A percentile compares a stretch with the other conserved stretches of the same genome.
Conservation (phyloP, 1,140 invertebrate species). For the Drosophila sproati region DNA sequence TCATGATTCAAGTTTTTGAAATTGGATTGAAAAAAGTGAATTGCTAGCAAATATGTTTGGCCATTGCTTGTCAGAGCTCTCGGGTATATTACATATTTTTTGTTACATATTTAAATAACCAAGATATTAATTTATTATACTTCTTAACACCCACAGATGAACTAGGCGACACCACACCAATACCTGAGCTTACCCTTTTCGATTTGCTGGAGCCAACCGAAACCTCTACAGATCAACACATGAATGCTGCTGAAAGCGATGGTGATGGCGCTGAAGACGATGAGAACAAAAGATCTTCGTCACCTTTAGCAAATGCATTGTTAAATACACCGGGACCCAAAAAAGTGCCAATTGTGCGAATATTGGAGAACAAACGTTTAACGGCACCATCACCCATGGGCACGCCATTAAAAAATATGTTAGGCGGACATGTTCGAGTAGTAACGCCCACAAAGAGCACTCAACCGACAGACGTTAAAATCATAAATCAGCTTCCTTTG, state of each 20-base stretch:
- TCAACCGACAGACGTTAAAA: slow-evolving; percentile 54
- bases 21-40: slow-evolving; percentile 62
- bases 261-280: slow-evolving; percentile 15
- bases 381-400: slow-evolving; percentile 20
- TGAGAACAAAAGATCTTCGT: neutral
- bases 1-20: slow-evolving; percentile 62
- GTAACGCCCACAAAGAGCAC: slow-evolving; percentile 29
- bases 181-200: slow-evolving; percentile 73
- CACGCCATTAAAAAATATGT: slow-evolving; percentile 50
- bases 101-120: neutral
- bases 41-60: slow-evolving; percentile 47
- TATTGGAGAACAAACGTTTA: slow-evolving; percentile 62
- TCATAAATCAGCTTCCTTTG: slow-evolving; percentile 56
- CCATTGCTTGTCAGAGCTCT: slow-evolving; percentile 22
- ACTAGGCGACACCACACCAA: slow-evolving; percentile 62
- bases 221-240: slow-evolving; percentile 52
- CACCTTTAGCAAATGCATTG: slow-evolving; percentile 47
- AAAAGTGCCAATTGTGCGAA: slow-evolving; percentile 47
- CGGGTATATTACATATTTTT: slow-evolving; percentile 36
- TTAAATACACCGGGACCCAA: slow-evolving; percentile 72
- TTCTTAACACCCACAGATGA: slow-evolving; percentile 46
- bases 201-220: slow-evolving; percentile 66
- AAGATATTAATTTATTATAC: neutral
- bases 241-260: slow-evolving; percentile 42
- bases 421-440: slow-evolving; percentile 37